These are phyloP conservation scores for Dendrophyllia cribrosa DNA, from an alignment of 64 coral and sea anemone genomes.

Conservation along the genomic window DNA sequence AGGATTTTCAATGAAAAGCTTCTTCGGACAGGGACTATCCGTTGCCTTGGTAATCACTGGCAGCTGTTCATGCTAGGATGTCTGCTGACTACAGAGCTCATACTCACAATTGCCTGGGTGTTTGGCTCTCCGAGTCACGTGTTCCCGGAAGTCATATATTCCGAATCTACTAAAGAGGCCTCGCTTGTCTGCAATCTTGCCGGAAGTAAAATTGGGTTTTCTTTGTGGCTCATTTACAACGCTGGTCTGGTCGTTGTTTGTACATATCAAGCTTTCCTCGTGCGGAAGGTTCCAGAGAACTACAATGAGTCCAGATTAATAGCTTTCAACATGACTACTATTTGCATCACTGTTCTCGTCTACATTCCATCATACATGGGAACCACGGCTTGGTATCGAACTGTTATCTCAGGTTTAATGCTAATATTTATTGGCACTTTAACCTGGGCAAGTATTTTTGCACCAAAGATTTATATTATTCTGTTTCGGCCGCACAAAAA, in stretches of 20 bases:
- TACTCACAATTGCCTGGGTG: conserved; percentile 61
- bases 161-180: conserved; percentile 34
- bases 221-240: conserved; percentile 83
- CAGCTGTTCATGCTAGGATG: conserved; percentile 64
- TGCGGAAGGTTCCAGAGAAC: conserved; percentile 75
- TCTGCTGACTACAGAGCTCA: conserved; percentile 51
- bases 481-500: conserved; percentile 80
- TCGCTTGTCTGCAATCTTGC: conserved; percentile 60
- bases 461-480: conserved; percentile 80
- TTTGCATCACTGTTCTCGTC: conserved; percentile 77
- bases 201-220: conserved; percentile 62
- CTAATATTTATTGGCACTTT: conserved; percentile 68
- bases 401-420: conserved; percentile 71
- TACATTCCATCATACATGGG: conserved; percentile 83
- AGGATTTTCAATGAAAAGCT: conserved; percentile 81
- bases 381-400: conserved; percentile 76
- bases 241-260: conserved; percentile 72
- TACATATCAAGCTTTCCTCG: conserved; percentile 76
- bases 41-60: conserved; percentile 77
- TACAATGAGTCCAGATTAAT: conserved; percentile 85
- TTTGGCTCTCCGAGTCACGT: conserved; percentile 38
- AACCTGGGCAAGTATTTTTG: conserved; percentile 76
- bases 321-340: conserved; percentile 78
- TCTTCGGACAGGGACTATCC: conserved; percentile 62
- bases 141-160: conserved; percentile 30